phyloP scores from a whole-genome alignment of 2,797 vertebrate genomes.

The Pangasius krempfi region DNA sequence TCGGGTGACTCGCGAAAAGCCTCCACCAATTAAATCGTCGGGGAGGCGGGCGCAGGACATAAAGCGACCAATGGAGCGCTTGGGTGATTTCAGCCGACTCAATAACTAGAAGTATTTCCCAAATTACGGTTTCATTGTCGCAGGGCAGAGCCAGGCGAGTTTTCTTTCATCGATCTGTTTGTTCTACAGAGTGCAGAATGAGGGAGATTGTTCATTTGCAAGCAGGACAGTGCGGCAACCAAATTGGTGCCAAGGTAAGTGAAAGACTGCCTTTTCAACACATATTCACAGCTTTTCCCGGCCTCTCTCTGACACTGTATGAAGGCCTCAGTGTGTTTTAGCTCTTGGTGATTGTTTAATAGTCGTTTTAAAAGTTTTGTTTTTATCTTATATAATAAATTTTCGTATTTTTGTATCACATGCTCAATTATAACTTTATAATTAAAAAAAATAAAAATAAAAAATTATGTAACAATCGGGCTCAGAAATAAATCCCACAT shows the following conservation, averaged over 20 bases:
- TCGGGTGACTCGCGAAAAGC: not conserved
- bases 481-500: not conserved
- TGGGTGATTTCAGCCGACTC: slow-evolving; percentile 28
- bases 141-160: not conserved
- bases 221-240: slow-evolving; percentile 79
- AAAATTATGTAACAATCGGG: not conserved
- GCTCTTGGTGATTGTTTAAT: not conserved
- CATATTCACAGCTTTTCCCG: not conserved
- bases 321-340: slow-evolving; percentile 3
- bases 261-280: accelerated
- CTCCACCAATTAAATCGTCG: slow-evolving; percentile 16
- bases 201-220: slow-evolving; percentile 82
- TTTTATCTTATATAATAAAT: not conserved
- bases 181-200: slow-evolving; percentile 62
- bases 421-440: not conserved
- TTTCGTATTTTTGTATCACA: not conserved
- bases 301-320: no score
- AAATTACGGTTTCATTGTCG: slow-evolving; percentile 18
- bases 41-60: slow-evolving; percentile 10
- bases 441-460: no score
- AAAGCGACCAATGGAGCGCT: slow-evolving; percentile 43
- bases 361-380: not conserved
- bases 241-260: slow-evolving; percentile 66
- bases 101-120: slow-evolving; percentile 45
- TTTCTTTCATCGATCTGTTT: not conserved